phyloP scores from a whole-genome alignment of 2,888 invertebrate genomes.

The Chloromyia formosa region DNA sequence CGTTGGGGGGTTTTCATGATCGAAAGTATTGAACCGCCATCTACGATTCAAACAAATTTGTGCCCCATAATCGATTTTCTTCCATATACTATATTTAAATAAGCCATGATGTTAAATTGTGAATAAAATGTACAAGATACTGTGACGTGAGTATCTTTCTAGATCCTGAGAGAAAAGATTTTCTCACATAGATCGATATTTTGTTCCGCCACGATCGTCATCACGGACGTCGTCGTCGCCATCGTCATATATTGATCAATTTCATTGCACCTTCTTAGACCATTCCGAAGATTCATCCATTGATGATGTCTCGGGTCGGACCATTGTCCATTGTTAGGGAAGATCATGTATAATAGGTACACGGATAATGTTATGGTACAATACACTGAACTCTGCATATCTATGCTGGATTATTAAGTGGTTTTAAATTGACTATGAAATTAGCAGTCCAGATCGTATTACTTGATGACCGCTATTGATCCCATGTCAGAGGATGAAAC shows the following conservation, averaged over 20 bases:
- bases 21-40: constrained; percentile 26
- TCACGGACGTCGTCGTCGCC: too few relatives aligned
- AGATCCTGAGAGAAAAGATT: constrained; percentile 15
- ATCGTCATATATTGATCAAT: constrained; percentile 7
- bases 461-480: constrained; percentile 45
- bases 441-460: constrained; percentile 45
- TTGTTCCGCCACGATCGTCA: constrained; percentile 7
- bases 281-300: not conserved
- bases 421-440: constrained; percentile 50
- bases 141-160: not conserved
- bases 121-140: not conserved
- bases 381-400: not conserved
- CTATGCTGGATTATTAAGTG: constrained; percentile 45
- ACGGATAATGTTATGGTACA: not conserved
- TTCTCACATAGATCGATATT: constrained; percentile 29
- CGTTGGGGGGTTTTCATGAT: too few relatives aligned
- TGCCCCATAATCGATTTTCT: constrained; percentile 35
- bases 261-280: not conserved
- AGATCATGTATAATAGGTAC: not conserved
- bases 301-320: not conserved
- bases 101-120: constrained; percentile 12
- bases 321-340: constrained; percentile 2
- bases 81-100: constrained; percentile 13
- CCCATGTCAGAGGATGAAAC: constrained; percentile 7
- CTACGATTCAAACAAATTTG: constrained; percentile 16